Evolutionary conservation across 2,113 vertebrate species (phyloP).

Genomic region (Cyanoramphus novaezelandiae): DNA sequence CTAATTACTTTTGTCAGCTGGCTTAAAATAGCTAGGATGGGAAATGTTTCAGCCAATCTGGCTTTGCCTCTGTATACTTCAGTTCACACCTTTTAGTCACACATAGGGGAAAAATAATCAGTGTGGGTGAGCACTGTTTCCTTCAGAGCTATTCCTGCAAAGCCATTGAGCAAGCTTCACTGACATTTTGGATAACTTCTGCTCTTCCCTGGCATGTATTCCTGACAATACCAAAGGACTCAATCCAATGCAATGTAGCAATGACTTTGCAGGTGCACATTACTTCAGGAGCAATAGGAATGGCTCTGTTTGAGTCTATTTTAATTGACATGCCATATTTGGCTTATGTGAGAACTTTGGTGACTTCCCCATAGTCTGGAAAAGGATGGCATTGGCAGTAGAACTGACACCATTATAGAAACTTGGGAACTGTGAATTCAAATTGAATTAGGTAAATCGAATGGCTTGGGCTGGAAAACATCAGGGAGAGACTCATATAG

Average conservation of each 20-base stretch:
- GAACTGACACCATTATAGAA: background rate
- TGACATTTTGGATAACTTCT: background rate
- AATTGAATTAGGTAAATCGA: background rate
- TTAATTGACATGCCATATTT: background rate
- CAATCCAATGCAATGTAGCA: background rate
- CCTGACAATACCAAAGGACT: background rate
- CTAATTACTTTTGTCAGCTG: background rate
- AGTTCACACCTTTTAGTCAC: background rate
- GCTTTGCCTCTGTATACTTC: background rate
- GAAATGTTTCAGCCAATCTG: background rate
- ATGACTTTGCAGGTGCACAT: background rate
- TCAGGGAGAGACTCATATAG: rapidly evolving
- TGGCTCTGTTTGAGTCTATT: background rate
- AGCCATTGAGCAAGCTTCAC: background rate
- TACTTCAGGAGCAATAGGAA: background rate
- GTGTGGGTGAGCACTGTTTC: background rate
- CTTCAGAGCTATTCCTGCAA: background rate
- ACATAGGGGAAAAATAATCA: rapidly evolving
- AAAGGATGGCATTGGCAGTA: background rate
- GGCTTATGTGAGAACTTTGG: background rate
- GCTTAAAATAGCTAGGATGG: background rate
- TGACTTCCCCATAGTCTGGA: background rate
- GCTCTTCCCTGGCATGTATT: background rate
- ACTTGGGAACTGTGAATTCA: background rate
- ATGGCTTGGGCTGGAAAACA: background rate